These are phyloP conservation scores for Saxicola maurus DNA, from an alignment of 2,797 vertebrate genomes.

Conservation along the genomic window DNA sequence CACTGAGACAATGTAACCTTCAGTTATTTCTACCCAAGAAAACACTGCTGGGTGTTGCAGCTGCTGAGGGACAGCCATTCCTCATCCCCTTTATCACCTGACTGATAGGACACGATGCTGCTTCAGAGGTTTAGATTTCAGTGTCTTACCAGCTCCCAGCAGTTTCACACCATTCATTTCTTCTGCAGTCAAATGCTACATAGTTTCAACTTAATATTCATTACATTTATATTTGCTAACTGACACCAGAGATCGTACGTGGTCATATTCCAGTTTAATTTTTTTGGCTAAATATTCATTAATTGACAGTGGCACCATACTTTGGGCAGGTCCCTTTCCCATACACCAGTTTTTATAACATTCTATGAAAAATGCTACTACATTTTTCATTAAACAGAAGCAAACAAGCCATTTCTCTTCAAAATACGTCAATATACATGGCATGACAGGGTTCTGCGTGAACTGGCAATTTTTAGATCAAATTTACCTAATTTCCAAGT, in stretches of 20 bases:
- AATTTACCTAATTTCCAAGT: neutral
- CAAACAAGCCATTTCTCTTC: neutral
- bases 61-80: neutral
- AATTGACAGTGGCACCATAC: neutral
- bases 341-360: neutral
- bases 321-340: neutral
- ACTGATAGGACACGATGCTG: fast-evolving
- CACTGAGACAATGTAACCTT: neutral
- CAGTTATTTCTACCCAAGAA: neutral
- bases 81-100: neutral
- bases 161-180: neutral
- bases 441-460: neutral
- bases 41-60: neutral
- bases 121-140: neutral
- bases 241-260: neutral
- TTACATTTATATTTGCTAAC: neutral
- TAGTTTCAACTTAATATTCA: neutral
- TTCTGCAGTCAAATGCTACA: neutral
- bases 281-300: neutral
- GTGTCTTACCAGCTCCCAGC: neutral
- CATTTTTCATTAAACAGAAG: neutral
- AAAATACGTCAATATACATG: neutral
- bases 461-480: neutral
- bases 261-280: neutral
- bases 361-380: neutral